Percentiles rank a stretch among this genome's conserved stretches.
Evolutionary conservation across 2,113 vertebrate genomes (phyloP).

Genomic region (Corythornis madagascariensis): DNA sequence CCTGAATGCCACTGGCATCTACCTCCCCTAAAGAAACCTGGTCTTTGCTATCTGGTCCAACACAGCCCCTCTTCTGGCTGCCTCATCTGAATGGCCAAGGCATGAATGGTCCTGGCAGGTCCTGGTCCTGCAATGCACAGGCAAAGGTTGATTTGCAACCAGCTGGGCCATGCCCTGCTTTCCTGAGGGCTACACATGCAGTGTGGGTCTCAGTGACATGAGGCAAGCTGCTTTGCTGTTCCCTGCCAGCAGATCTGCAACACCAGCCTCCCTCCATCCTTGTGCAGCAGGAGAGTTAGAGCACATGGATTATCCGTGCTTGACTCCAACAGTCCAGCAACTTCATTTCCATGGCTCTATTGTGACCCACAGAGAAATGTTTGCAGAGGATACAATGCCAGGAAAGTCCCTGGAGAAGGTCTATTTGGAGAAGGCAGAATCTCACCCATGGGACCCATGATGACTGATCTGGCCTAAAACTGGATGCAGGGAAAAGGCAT

Average conservation of each 20-base stretch:
- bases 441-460: neutral
- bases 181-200: neutral
- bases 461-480: neutral
- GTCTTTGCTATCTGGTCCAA: neutral
- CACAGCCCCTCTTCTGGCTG: neutral
- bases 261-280: neutral
- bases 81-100: neutral
- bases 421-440: neutral
- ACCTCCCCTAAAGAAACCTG: accelerated
- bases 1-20: neutral
- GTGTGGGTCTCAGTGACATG: neutral
- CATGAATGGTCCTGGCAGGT: neutral
- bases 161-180: neutral
- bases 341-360: neutral
- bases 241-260: accelerated
- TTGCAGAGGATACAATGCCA: neutral
- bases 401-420: neutral
- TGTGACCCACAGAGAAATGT: neutral
- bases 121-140: neutral
- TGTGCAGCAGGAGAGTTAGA: neutral
- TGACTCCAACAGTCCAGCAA: neutral
- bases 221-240: neutral
- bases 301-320: neutral
- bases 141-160: neutral
- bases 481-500: neutral